These are phyloP conservation scores for Cerastis leucographa DNA, from an alignment of 2,888 invertebrate species.

Conservation along the genomic window DNA sequence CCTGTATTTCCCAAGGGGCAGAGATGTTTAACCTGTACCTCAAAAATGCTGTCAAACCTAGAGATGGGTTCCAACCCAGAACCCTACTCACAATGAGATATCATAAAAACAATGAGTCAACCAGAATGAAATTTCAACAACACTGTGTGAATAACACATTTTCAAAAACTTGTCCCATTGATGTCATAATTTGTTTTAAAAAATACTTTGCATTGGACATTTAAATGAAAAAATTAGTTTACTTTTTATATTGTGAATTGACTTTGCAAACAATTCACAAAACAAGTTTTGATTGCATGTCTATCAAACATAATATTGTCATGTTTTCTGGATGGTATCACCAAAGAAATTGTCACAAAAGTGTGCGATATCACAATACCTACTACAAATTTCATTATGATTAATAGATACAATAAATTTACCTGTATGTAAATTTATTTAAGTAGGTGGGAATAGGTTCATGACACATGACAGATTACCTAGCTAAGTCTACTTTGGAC, in stretches of 20 bases:
- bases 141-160: neutral
- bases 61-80: neutral
- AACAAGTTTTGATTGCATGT: neutral
- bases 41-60: neutral
- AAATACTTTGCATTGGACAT: neutral
- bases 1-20: neutral
- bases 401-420: constrained; percentile 14
- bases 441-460: no score
- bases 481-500: neutral
- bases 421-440: no score
- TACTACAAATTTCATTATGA: constrained; percentile 23
- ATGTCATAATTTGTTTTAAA: neutral
- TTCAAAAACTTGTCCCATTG: neutral
- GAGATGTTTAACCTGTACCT: neutral
- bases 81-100: neutral
- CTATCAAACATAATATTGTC: neutral
- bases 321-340: neutral
- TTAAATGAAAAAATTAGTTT: constrained; percentile 5
- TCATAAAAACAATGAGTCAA: neutral
- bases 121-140: neutral
- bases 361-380: neutral
- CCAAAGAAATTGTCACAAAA: neutral
- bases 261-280: neutral
- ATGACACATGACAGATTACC: constrained; percentile 14
- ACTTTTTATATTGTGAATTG: neutral